Percentiles rank a stretch among this genome's conserved stretches.
phyloP scores from a whole-genome alignment of 2,888 invertebrate genomes.

The Chaetogeoica ovagalla region DNA sequence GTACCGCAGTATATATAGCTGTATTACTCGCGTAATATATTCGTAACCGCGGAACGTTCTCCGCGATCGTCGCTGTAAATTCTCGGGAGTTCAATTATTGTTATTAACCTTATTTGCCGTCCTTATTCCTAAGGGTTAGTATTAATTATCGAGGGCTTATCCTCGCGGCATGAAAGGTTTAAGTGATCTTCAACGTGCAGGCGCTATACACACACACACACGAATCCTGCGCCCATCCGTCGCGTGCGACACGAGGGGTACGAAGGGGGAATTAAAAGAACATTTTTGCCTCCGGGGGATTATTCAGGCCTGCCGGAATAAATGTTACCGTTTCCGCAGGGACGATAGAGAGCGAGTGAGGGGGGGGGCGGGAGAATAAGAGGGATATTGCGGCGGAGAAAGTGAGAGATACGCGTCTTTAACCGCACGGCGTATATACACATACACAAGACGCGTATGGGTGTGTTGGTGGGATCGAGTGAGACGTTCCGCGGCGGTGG shows the following conservation, averaged over 20 bases:
- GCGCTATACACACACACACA: neutral
- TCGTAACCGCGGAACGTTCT: neutral
- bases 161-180: slow-evolving; percentile 29
- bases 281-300: slow-evolving; percentile 49
- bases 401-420: slow-evolving; percentile 38
- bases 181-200: slow-evolving; percentile 43
- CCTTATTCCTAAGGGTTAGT: slow-evolving; percentile 49
- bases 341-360: neutral
- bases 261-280: slow-evolving; percentile 47
- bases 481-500: neutral
- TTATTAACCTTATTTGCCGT: slow-evolving; percentile 50
- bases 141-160: slow-evolving; percentile 51
- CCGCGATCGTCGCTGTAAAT: neutral
- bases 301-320: slow-evolving; percentile 44
- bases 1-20: neutral
- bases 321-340: slow-evolving; percentile 38
- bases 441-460: too few relatives aligned
- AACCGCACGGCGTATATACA: slow-evolving; percentile 21
- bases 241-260: neutral
- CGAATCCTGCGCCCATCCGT: neutral
- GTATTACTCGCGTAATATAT: neutral
- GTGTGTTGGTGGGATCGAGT: slow-evolving; percentile 3
- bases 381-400: neutral
- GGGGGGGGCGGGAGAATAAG: neutral
- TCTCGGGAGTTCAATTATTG: slow-evolving; percentile 47